Conservation (phyloP, 1,140 invertebrate species). For the Lepidurus arcticus region DNA sequence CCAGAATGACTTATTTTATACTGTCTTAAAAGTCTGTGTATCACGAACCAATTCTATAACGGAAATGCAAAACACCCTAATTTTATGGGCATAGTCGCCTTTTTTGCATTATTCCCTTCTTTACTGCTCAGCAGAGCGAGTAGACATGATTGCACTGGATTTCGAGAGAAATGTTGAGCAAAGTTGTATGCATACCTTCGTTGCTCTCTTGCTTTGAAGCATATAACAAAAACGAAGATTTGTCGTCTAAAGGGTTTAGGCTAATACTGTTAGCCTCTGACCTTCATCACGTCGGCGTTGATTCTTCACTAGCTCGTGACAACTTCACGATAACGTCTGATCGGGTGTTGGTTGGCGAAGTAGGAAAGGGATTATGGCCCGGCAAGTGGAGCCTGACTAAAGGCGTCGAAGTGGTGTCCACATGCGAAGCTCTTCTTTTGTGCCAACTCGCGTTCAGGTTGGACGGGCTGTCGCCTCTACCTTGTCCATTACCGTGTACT, state of each 20-base stretch:
- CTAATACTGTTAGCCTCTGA: neutral
- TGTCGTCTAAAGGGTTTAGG: neutral
- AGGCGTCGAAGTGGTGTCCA: conserved; percentile 28
- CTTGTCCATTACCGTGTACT: conserved; percentile 22
- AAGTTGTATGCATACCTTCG: conserved; percentile 21
- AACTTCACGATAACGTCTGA: conserved; percentile 34
- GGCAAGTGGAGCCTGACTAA: neutral
- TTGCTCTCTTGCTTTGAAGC: neutral
- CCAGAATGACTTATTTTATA: no score
- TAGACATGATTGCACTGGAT: neutral
- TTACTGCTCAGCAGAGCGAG: neutral
- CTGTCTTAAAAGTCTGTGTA: no score
- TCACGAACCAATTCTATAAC: no score
- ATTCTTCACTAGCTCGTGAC: conserved; percentile 29
- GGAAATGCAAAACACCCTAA: neutral
- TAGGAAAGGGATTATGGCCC: neutral
- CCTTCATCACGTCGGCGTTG: conserved; percentile 7
- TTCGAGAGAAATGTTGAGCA: neutral
- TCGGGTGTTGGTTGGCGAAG: conserved; percentile 15
- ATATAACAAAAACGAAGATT: neutral
- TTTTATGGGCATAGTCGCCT: neutral
- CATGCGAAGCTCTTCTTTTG: neutral
- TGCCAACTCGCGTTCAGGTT: neutral
- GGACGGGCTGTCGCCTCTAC: neutral
- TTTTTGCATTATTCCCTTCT: neutral